Evolutionary conservation across 2,888 invertebrate species (phyloP), one percentile per base, ranked within the genome.

Genomic region (Allophyes oxyacanthae): DNA sequence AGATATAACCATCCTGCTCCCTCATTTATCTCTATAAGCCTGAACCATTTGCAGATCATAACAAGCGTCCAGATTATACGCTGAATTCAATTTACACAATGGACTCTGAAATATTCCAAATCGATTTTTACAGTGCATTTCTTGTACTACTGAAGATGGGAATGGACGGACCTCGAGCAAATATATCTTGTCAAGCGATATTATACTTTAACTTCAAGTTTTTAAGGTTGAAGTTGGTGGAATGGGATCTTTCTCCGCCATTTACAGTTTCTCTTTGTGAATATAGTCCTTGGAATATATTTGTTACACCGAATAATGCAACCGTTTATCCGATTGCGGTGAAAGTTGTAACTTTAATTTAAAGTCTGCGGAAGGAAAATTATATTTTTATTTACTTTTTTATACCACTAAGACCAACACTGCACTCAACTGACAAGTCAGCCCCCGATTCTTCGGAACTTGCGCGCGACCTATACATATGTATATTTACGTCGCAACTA

Each of bases 111-210:
- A 58, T 46, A 64, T 50, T 36, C 50, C 14, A 30, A 67, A 64
- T 51, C 46, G 53, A 64, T 58, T 56, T 67, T 54, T 15, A 59
- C 53, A 54, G 20, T 70, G 73, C 70, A 70, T 73, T 70, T 64
- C 70, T 51, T 48, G 20, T 46, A 37, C 63, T 54, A 72, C 36
- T 33, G 48, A 25, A 34, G 26, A 57, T 33, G 50, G 26, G 43
- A 62, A 54, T 38, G 36, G 50, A 46, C 37, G 7, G 36, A 41
- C 56, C 43, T 56, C 43, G 43, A 28, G n/a, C 53, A 55, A 66
- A 56, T 34, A 34, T 6, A n/a, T n/a, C 14, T 10, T 26, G 41
- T 33, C 44, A 52, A 61, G 25, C 34, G n/a, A 61, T 46, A 53
- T 43, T 37, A 8, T 20, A 38, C 55, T 41, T 45, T 62, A 48